Conservation (phyloP, 2,888 invertebrate genomes). For the Drosophila antonietae region DNA sequence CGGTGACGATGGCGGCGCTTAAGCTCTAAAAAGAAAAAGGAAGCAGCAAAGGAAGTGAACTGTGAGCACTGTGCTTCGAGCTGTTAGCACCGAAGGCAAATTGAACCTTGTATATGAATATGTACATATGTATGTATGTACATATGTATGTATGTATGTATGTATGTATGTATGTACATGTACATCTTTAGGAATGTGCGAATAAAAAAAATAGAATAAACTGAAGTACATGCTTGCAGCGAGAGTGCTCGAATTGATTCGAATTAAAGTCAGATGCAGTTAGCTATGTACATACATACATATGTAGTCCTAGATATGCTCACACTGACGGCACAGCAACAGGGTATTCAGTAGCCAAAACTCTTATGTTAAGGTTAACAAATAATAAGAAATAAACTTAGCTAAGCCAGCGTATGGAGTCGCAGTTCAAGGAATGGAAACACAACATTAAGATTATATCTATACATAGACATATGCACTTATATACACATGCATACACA, state of each 20-base stretch:
- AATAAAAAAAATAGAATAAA: conserved; percentile 4
- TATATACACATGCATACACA: not conserved
- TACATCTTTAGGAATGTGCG: not conserved
- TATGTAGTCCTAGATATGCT: no score
- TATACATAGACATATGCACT: not conserved
- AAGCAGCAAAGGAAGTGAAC: conserved; percentile 78
- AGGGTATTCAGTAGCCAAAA: not conserved
- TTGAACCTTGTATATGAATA: conserved; percentile 17
- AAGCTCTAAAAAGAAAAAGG: conserved; percentile 74
- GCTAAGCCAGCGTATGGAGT: not conserved
- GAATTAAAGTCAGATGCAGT: not conserved
- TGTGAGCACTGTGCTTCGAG: conserved; percentile 40
- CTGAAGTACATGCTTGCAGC: not conserved
- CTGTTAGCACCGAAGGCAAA: conserved; percentile 42
- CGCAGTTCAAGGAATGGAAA: not conserved
- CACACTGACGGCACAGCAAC: not conserved
- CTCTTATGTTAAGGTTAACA: not conserved
- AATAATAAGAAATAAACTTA: not conserved
- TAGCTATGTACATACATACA: no score
- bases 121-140: not conserved
- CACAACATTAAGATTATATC: conserved; percentile 13
- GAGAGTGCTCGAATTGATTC: not conserved
- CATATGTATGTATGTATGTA: not conserved
- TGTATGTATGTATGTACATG: conserved; percentile 6
- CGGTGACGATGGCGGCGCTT: conserved; percentile 64